Evolutionary conservation across 64 coral and sea anemone species (phyloP), one percentile per base, ranked within the genome.

Genomic region (Platygyra sinensis): DNA sequence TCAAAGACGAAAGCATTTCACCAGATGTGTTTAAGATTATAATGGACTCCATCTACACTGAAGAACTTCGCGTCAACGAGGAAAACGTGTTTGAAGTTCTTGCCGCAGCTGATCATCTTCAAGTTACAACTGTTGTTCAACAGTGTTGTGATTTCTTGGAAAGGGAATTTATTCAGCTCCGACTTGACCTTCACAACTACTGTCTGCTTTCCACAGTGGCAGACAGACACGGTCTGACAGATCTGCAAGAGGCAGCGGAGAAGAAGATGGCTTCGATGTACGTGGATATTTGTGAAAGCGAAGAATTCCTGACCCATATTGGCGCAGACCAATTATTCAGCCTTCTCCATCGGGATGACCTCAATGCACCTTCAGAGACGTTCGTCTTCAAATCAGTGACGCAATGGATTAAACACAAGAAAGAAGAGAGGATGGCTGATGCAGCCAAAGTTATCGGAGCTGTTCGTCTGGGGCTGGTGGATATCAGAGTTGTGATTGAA

Each of bases 1-100:
- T 82, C 17, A 82, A 82, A 82, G 80, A 82, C 24, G 80, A 65
- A 82, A 82, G 59, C 80, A 82, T 82, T 65, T 82, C 80, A 63
- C 59, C 30, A n/a, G 80, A 14, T 82, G 80, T 32, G 46, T 64
- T 82, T 32, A 82, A 82, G 60, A 82, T 82, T 16, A 32, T 82
- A 16, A 22, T 82, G 80, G 80, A 82, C 62, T 82, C 80, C 15
- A 65, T 80, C 15, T 82, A 82, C 80, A 82, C 59, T 61, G 80
- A 30, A 67, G 80, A 82, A 17, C 30, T 82, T 30, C 57, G 24
- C 10, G 80, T 82, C 18, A 65, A 82, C 31, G 60, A 82, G 18
- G 60, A 82, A 82, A 82, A n/a, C 18, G 80, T 82, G 6, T 65
- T 38, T 38, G 61, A 82, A 42, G 60, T 82, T 24, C 60, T 82